Conservation (phyloP, 2,888 invertebrate species). For the Galeruca laticollis region DNA sequence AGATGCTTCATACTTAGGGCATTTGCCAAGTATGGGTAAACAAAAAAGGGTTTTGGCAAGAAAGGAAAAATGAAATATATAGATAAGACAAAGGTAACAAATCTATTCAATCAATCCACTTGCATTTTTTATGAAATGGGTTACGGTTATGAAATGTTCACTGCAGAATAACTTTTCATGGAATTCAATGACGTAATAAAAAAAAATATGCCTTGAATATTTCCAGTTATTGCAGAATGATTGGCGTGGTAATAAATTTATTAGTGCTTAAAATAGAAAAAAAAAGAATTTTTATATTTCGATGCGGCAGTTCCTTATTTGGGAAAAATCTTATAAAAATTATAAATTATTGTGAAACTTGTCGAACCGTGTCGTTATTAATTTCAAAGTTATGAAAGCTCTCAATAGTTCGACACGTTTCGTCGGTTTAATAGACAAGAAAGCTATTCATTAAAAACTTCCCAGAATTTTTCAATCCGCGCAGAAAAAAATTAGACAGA, state of each 20-base stretch:
- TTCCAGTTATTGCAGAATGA: neutral
- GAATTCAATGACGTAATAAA: no score
- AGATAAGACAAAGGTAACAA: no score
- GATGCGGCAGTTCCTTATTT: neutral
- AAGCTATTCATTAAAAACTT: slow-evolving; percentile 44
- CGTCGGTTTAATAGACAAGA: slow-evolving; percentile 34
- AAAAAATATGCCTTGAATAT: no score
- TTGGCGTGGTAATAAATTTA: neutral
- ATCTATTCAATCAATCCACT: no score
- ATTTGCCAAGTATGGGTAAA: no score
- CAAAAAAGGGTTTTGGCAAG: no score
- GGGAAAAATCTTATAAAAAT: neutral
- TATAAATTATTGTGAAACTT: slow-evolving; percentile 16
- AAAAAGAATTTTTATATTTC: neutral
- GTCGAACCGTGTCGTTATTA: slow-evolving; percentile 31
- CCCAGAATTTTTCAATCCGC: slow-evolving; percentile 33
- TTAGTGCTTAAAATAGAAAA: neutral
- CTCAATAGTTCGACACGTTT: slow-evolving; percentile 32
- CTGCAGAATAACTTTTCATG: no score
- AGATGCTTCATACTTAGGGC: no score
- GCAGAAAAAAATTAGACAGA: slow-evolving; percentile 45
- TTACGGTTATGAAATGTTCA: no score
- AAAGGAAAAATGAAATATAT: no score
- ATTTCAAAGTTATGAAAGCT: slow-evolving; percentile 26
- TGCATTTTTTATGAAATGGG: no score